phyloP scores from a whole-genome alignment of 2,888 invertebrate genomes.

The Malachius bipustulatus region DNA sequence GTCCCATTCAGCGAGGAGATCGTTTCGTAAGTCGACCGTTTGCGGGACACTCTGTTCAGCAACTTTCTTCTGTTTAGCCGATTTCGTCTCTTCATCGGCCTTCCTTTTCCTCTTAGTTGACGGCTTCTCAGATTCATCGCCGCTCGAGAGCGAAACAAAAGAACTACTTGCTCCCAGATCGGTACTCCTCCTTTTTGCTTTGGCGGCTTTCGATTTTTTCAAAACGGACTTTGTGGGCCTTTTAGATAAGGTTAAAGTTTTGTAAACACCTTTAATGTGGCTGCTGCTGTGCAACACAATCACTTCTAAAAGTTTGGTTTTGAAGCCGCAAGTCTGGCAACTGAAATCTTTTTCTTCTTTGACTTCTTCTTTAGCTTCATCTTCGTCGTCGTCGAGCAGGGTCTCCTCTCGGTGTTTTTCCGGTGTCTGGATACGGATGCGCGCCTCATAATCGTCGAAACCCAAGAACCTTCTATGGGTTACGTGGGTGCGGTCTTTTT shows the following conservation, averaged over 20 bases:
- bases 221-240: conserved; percentile 14
- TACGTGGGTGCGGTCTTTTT: conserved; percentile 27
- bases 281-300: conserved; percentile 61
- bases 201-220: conserved; percentile 12
- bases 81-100: conserved; percentile 15
- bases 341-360: background rate
- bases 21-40: conserved; percentile 52
- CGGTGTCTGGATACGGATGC: conserved; percentile 49
- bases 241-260: conserved; percentile 23
- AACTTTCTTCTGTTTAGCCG: conserved; percentile 26
- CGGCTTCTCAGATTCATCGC: conserved; percentile 17
- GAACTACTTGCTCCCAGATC: conserved; percentile 7
- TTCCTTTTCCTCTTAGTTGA: conserved; percentile 19
- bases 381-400: conserved; percentile 40
- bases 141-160: conserved; percentile 14
- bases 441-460: conserved; percentile 45
- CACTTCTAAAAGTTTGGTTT: conserved; percentile 57
- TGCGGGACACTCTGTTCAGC: conserved; percentile 27
- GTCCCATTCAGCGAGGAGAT: conserved; percentile 67
- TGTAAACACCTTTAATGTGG: conserved; percentile 43
- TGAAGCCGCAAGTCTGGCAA: conserved; percentile 36
- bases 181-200: conserved; percentile 13
- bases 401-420: conserved; percentile 38
- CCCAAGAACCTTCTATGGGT: conserved; percentile 41
- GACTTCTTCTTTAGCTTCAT: background rate